A percentile compares a stretch with the other conserved stretches of the same genome.
These are phyloP conservation scores for Drosophila nasuta DNA, from an alignment of 1,140 invertebrate genomes.

Conservation along the genomic window DNA sequence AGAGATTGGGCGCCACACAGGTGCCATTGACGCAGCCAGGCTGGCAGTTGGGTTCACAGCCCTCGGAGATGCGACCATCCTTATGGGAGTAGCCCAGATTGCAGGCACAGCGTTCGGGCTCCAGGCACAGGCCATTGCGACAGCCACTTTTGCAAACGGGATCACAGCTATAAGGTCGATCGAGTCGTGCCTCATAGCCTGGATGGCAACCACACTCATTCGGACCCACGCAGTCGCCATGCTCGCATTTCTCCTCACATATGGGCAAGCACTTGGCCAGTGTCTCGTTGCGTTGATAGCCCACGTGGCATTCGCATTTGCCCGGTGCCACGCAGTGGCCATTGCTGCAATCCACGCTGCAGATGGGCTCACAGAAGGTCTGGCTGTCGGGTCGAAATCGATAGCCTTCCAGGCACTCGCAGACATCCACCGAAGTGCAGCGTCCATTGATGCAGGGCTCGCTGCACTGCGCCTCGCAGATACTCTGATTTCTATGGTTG, in stretches of 20 bases:
- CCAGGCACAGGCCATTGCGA: constrained; percentile 79
- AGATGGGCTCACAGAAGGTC: constrained; percentile 71
- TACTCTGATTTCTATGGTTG: constrained; percentile 48
- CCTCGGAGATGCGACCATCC: constrained; percentile 8
- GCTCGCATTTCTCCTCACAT: constrained; percentile 87
- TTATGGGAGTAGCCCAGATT: constrained; percentile 64
- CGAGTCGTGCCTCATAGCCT: constrained; percentile 54
- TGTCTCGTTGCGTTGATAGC: constrained; percentile 84
- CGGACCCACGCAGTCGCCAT: constrained; percentile 87
- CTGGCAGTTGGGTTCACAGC: constrained; percentile 84
- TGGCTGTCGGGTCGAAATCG: constrained; percentile 52
- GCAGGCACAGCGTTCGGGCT: constrained; percentile 84
- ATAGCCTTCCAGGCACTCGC: constrained; percentile 64
- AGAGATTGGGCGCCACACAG: constrained; percentile 85
- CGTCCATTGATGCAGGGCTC: constrained; percentile 83
- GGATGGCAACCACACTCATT: constrained; percentile 86
- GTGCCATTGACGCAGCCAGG: constrained; percentile 68
- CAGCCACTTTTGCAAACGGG: constrained; percentile 72
- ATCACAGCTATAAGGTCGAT: constrained; percentile 57
- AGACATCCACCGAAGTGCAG: constrained; percentile 85
- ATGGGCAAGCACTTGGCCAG: constrained; percentile 85
- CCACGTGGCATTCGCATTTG: constrained; percentile 86
- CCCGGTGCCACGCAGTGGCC: constrained; percentile 86
- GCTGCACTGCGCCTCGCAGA: constrained; percentile 65
- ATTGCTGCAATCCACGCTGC: constrained; percentile 86